Percentiles rank a stretch among this genome's conserved stretches.
phyloP scores from a whole-genome alignment of 2,888 invertebrate genomes.

The Cyaniris semiargus region DNA sequence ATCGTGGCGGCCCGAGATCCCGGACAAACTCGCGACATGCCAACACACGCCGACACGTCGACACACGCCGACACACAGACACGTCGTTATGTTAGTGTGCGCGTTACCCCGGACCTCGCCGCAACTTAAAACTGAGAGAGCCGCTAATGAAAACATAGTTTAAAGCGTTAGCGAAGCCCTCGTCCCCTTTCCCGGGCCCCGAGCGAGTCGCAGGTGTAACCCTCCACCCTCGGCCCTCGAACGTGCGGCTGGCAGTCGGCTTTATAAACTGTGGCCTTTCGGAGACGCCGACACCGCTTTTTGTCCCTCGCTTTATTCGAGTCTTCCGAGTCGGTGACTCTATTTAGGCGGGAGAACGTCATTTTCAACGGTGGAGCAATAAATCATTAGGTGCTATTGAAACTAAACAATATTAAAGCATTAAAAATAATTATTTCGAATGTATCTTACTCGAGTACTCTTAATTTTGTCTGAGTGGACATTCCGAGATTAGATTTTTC shows the following conservation, averaged over 20 bases:
- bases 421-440: background rate
- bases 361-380: background rate
- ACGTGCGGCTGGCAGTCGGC: background rate
- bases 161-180: background rate
- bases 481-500: background rate
- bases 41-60: background rate
- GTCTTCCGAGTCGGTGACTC: slow-evolving; percentile 1
- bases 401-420: background rate
- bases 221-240: background rate
- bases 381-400: background rate
- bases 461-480: background rate
- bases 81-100: background rate
- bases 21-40: background rate
- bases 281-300: background rate
- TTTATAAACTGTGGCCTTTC: background rate
- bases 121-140: background rate
- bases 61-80: background rate
- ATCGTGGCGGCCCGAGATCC: background rate
- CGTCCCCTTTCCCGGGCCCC: background rate
- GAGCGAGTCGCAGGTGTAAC: background rate
- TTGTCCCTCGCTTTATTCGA: background rate
- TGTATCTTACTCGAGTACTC: background rate
- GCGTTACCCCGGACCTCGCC: background rate
- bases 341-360: background rate
- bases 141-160: slow-evolving; percentile 11